Conservation (phyloP, 2,113 vertebrate genomes). For the Hippopotamus amphibius region DNA sequence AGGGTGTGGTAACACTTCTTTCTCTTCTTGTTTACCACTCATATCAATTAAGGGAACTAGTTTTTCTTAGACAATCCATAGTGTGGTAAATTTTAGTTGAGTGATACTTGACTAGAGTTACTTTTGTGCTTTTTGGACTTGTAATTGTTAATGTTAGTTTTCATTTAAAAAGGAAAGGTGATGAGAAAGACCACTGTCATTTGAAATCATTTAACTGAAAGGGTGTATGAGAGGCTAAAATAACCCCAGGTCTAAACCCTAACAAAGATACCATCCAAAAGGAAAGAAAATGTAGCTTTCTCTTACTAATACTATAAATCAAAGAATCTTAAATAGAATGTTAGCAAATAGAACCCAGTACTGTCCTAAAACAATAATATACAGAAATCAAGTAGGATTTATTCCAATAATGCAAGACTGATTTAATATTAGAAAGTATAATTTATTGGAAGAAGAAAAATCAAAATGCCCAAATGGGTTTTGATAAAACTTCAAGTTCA, state of each 20-base stretch:
- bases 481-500: background rate
- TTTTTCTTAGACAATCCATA: background rate
- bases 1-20: background rate
- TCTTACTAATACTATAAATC: background rate
- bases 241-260: background rate
- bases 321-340: slow-evolving; percentile 1
- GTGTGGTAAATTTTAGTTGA: background rate
- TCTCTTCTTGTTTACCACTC: background rate
- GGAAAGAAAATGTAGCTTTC: background rate
- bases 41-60: background rate
- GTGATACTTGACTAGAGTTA: background rate
- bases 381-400: background rate
- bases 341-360: background rate
- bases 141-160: background rate
- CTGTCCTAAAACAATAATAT: background rate
- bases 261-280: background rate
- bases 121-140: background rate
- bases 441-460: background rate
- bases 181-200: background rate
- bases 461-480: background rate
- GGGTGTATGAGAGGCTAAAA: background rate
- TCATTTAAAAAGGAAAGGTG: background rate
- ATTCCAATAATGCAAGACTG: background rate
- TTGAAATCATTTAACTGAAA: slow-evolving; percentile 1
- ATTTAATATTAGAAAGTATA: background rate